Conservation (phyloP, 1,140 invertebrate species). For the Bombus breviceps region DNA sequence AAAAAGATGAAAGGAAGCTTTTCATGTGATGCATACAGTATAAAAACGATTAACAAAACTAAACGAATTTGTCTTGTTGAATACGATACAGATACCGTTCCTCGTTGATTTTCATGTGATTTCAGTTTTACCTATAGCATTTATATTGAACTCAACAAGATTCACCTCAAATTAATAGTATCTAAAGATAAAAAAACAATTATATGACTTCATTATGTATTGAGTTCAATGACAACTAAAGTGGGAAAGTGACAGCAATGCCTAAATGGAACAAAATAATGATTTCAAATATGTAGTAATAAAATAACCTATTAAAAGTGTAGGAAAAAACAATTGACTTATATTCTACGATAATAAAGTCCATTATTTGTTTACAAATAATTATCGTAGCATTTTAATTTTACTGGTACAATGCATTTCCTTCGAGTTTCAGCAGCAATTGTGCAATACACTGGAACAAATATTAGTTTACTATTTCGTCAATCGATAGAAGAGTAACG, state of each 20-base stretch:
- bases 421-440: constrained; percentile 12
- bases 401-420: constrained; percentile 6
- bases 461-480: constrained; percentile 18
- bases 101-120: background rate
- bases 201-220: constrained; percentile 1
- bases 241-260: constrained; percentile 32
- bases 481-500: constrained; percentile 23
- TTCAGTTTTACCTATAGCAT: background rate
- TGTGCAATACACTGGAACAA: constrained; percentile 39
- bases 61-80: constrained; percentile 19
- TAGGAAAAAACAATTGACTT: constrained; percentile 49
- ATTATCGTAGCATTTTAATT: constrained; percentile 23
- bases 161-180: background rate
- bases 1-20: constrained; percentile 15
- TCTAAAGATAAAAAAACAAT: background rate
- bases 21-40: constrained; percentile 10
- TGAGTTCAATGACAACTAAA: constrained; percentile 34
- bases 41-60: constrained; percentile 26
- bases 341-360: constrained; percentile 48
- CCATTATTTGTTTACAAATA: constrained; percentile 32
- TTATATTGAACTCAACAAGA: constrained; percentile 32
- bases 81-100: constrained; percentile 12
- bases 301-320: constrained; percentile 42
- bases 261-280: constrained; percentile 44
- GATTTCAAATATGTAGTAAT: constrained; percentile 41